Evolutionary conservation across 1,140 invertebrate genomes (phyloP), one percentile per base, ranked within the genome.

Genomic region (Drosophila nigrodunni): DNA sequence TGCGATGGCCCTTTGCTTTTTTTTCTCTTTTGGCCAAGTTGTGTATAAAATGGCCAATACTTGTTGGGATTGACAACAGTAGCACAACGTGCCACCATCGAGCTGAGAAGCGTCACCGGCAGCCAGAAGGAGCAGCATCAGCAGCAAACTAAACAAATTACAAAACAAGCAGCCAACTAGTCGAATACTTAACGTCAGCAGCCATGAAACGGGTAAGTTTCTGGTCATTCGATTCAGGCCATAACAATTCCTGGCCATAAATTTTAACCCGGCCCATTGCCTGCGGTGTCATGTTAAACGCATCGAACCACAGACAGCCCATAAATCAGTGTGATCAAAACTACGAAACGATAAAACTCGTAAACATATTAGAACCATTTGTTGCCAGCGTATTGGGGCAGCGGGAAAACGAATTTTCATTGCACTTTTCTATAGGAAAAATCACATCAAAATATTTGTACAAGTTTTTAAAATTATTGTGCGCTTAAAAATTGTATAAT

Each of bases 291-390:
- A 74, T 75, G 60, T 76, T 61, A 74, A 81, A 61, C 60, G 47
- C 74, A 65, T 62, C 69, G 34, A 47, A 71, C 50, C 68, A 55
- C 15, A 70, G 68, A 55, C 65, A 35, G 49, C 15, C 82, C 67
- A 89, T 89, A 89, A 89, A 88, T 88, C 77, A 88, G 83, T 77
- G 83, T 87, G 82, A 88, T 80, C 83, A 82, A 80, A 88, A 82
- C 72, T 82, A 74, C 62, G 71, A 80, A 81, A 71, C 67, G 72
- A 61, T 74, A 87, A 77, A 65, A 82, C 59, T 55, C 54, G 30
- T 44, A 46, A 76, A 69, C 80, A 67, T 62, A 80, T 82, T 74
- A 74, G 43, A 64, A 65, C 78, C 77, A 81, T 73, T 77, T 81
- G 60, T 55, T 30, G 25, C 0, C 4, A 0, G 25, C 4, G 4